These are phyloP conservation scores for Zeus faber DNA, from an alignment of 2,113 vertebrate genomes.

Conservation along the genomic window DNA sequence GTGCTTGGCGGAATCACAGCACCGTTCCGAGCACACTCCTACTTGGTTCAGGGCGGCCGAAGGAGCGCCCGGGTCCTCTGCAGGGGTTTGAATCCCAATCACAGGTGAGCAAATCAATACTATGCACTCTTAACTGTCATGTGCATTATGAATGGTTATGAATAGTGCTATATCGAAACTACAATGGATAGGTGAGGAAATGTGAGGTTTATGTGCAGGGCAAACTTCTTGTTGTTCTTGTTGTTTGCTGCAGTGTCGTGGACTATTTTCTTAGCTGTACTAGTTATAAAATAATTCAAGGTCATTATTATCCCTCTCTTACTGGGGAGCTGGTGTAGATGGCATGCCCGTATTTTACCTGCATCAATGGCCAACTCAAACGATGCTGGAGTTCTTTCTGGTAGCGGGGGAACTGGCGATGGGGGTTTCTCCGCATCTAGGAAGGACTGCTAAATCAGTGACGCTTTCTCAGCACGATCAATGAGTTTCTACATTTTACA, in stretches of 20 bases:
- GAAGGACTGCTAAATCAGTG: not conserved
- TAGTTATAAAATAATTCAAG: no score
- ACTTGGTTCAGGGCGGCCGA: constrained; percentile 34
- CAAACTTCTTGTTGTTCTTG: no score
- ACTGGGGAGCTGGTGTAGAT: not conserved
- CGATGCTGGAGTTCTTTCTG: constrained; percentile 90
- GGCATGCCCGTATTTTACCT: constrained; percentile 68
- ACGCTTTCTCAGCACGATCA: not conserved
- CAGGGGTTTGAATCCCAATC: constrained; percentile 36
- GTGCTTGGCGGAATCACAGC: constrained; percentile 52
- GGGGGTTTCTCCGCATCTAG: constrained; percentile 43
- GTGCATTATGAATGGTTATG: not conserved
- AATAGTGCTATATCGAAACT: not conserved
- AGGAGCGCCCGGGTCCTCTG: constrained; percentile 9
- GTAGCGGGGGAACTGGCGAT: constrained; percentile 81
- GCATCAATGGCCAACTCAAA: constrained; percentile 76
- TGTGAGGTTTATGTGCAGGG: no score
- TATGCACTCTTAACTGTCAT: not conserved
- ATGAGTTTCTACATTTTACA: not conserved
- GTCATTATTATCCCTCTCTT: no score
- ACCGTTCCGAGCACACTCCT: constrained; percentile 79
- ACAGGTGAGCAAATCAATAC: not conserved
- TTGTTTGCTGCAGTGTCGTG: not conserved
- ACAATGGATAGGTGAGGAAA: no score
- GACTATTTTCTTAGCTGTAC: no score